Percentiles rank a stretch among this genome's conserved stretches.
Conservation (phyloP, 2,113 vertebrate genomes). For the Dendrocopos noguchii region DNA sequence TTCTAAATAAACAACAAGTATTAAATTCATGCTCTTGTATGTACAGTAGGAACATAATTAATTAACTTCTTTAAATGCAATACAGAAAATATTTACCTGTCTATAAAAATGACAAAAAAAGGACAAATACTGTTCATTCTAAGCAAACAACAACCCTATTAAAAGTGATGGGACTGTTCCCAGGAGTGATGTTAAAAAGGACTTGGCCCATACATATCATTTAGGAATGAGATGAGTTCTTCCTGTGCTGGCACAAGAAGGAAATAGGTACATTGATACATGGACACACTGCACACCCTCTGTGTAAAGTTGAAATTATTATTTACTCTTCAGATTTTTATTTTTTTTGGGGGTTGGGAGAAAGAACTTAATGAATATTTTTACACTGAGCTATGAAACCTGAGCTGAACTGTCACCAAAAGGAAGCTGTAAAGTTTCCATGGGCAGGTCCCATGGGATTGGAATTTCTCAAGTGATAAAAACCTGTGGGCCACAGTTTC, state of each 20-base stretch:
- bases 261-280: background rate
- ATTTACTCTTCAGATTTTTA: background rate
- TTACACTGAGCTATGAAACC: background rate
- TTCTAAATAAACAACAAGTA: background rate
- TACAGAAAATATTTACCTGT: background rate
- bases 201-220: rapidly evolving
- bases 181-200: background rate
- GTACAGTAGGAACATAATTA: background rate
- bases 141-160: background rate
- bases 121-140: background rate
- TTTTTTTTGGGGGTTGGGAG: background rate
- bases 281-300: background rate
- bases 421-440: background rate
- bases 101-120: background rate
- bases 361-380: background rate
- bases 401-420: background rate
- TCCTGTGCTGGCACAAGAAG: rapidly evolving
- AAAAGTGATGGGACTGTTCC: background rate
- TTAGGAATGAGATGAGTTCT: background rate
- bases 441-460: rapidly evolving
- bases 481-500: background rate
- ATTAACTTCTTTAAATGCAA: background rate
- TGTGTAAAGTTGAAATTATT: rapidly evolving
- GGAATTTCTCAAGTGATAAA: background rate
- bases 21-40: background rate